Conservation (phyloP, 1,140 invertebrate genomes). For the Spodoptera litura region DNA sequence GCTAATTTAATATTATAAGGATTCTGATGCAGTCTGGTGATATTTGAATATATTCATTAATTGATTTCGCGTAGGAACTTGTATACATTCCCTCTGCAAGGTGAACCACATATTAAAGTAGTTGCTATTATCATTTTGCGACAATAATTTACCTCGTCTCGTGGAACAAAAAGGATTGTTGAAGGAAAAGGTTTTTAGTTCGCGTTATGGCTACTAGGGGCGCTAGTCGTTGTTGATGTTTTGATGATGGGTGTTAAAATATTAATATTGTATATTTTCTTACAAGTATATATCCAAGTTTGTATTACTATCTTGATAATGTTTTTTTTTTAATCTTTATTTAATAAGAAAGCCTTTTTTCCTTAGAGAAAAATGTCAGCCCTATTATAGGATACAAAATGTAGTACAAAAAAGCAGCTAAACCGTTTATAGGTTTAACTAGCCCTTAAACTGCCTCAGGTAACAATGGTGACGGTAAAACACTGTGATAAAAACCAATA, state of each 20-base stretch:
- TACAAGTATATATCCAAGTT: no score
- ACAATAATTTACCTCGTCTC: neutral
- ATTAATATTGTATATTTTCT: neutral
- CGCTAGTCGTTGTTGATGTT: constrained; percentile 5
- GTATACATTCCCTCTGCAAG: constrained; percentile 37
- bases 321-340: no score
- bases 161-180: constrained; percentile 5
- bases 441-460: no score
- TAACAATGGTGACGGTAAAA: no score
- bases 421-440: no score
- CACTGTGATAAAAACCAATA: no score
- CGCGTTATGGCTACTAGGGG: neutral
- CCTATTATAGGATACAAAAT: no score
- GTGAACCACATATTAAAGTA: constrained; percentile 41
- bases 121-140: constrained; percentile 18
- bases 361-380: no score
- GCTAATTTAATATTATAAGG: constrained; percentile 1
- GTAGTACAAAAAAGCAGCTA: no score
- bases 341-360: no score
- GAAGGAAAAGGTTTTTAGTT: constrained; percentile 22
- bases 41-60: constrained; percentile 17
- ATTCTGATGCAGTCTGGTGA: neutral
- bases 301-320: no score
- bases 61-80: constrained; percentile 14
- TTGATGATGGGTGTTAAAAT: neutral